Evolutionary conservation across 2,113 vertebrate species (phyloP), one percentile per base, ranked within the genome.

Genomic region (Paracanthobrama guichenoti): DNA sequence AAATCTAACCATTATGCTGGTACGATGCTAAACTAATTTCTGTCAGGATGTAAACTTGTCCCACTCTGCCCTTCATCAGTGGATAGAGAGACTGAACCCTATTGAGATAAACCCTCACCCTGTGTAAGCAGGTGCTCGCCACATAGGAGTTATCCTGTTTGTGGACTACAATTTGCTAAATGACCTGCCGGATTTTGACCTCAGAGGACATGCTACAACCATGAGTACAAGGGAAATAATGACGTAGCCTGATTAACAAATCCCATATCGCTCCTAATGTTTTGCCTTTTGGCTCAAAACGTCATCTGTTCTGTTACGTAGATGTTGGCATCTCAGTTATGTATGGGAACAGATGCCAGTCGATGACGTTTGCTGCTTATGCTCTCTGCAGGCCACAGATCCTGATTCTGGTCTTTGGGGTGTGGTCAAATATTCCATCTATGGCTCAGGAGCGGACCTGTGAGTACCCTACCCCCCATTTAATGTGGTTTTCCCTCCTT

Each of bases 371-470:
- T 86, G 24, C 67, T 76, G 55, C 28, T 86, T 46, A 86, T 60
- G 79, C 84, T 74, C 28, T 86, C 77, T 88, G 83, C 84, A 99
- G 98, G 98, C 98, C 73, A 90, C 93, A 85, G 98, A 99, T 90
- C 96, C 97, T 87, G 98, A 99, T 87, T 97, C 98, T 13, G 97
- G 97, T 39, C 92, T 95, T 0, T 98, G 97, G 97, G 98, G 98
- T n/a, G 95, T 98, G 89, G 93, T 99, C 78, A 97, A 93, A 84
- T 99, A 98, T 79, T 97, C 97, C 2, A 96, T 99, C 85, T 96
- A 97, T 18, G 97, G 98, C 78, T 94, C 96, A 4, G 97, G 96
- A 82, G 93, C 97, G 86, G 96, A 99, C 79, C 85, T 97, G 98
- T 99, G 90, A 98, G 97, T 99, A 89, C 76, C 83, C 31, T 2